Conservation (phyloP, 2,113 vertebrate genomes). For the Chaetodon trifascialis region DNA sequence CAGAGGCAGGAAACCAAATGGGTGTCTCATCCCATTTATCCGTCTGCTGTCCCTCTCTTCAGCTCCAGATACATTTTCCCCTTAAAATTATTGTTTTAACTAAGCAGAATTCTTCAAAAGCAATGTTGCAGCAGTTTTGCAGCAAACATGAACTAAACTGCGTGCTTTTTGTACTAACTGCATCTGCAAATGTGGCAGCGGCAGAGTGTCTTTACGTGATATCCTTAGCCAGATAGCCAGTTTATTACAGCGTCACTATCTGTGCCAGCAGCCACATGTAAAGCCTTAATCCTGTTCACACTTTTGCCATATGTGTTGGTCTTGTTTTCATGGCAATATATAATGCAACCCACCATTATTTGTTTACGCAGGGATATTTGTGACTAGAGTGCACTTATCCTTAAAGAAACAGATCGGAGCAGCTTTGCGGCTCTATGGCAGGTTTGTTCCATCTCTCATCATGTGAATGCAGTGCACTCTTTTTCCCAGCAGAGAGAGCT, state of each 20-base stretch:
- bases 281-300: slow-evolving; percentile 16
- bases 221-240: not conserved
- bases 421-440: not conserved
- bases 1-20: slow-evolving; percentile 5
- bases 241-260: not conserved
- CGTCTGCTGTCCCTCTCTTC: not conserved
- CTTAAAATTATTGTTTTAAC: not conserved
- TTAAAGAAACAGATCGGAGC: not conserved
- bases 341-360: not conserved
- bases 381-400: not conserved
- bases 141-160: not conserved
- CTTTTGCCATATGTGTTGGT: not conserved
- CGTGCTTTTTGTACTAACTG: not conserved
- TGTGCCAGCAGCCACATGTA: not conserved
- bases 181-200: not conserved
- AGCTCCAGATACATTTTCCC: not conserved
- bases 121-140: too few species aligned
- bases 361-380: slow-evolving; percentile 9
- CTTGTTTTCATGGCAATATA: not conserved
- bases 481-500: slow-evolving; percentile 74
- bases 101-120: too few species aligned
- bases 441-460: not conserved
- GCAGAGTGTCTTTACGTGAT: not conserved
- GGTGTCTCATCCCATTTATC: slow-evolving; percentile 21
- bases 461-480: slow-evolving; percentile 58